A percentile compares a stretch with the other conserved stretches of the same genome.
Evolutionary conservation across 2,888 invertebrate species (phyloP).

Genomic region (Limnephilus lunatus): DNA sequence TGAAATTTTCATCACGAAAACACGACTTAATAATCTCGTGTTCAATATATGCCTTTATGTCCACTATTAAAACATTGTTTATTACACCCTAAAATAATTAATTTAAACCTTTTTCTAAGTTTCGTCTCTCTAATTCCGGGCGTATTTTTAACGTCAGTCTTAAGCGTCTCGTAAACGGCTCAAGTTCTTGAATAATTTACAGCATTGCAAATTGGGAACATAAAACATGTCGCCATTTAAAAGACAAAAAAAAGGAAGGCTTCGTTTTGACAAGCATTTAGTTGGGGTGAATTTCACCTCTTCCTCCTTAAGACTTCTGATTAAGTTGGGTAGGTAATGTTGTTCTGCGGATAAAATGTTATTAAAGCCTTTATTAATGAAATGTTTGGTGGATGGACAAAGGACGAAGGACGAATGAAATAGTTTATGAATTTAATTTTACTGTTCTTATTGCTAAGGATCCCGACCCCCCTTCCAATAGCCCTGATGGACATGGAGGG

Average conservation of each 20-base stretch:
- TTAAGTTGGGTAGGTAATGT: neutral
- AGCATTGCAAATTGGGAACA: slow-evolving; percentile 41
- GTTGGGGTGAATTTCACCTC: neutral
- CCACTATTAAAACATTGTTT: neutral
- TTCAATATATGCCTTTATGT: neutral
- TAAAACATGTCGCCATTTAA: slow-evolving; percentile 41
- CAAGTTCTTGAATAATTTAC: slow-evolving; percentile 27
- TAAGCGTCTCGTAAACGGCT: slow-evolving; percentile 20
- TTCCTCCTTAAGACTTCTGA: neutral
- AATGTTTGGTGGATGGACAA: neutral
- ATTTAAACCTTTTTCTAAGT: slow-evolving; percentile 1
- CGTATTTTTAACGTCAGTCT: slow-evolving; percentile 15
- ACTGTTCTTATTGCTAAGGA: too few species aligned
- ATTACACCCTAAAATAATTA: neutral
- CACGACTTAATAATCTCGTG: neutral
- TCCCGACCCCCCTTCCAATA: too few species aligned
- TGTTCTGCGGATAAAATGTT: neutral
- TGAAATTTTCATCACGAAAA: neutral
- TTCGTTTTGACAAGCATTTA: neutral
- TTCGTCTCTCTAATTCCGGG: neutral
- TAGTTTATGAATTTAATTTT: too few species aligned
- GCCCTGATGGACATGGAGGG: too few species aligned
- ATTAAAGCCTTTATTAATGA: neutral
- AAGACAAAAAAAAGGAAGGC: slow-evolving; percentile 4
- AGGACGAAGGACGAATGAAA: too few species aligned